Percentiles rank a stretch among this genome's conserved stretches.
phyloP scores from a whole-genome alignment of 2,113 vertebrate genomes.

The Cinclus mexicanus region DNA sequence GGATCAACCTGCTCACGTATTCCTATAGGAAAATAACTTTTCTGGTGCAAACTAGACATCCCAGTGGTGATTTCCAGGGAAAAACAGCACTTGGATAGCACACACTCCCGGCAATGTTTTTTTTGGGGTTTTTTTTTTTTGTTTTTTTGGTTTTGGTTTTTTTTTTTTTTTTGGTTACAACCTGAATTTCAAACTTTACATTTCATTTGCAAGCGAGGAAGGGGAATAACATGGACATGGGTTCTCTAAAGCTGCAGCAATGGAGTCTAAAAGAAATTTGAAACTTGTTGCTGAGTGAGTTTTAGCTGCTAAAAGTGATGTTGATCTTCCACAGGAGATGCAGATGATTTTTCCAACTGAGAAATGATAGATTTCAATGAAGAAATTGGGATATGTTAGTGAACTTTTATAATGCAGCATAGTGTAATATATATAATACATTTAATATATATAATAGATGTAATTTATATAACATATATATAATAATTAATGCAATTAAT shows the following conservation, averaged over 20 bases:
- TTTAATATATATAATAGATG: not conserved
- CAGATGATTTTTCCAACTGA: not conserved
- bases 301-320: not conserved
- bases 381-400: not conserved
- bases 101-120: accelerated
- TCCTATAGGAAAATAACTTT: not conserved
- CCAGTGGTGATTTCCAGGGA: not conserved
- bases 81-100: accelerated
- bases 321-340: not conserved
- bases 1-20: accelerated
- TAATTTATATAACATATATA: not conserved
- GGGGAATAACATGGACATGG: accelerated
- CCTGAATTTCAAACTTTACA: not conserved
- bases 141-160: not conserved
- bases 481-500: not conserved
- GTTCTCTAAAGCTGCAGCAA: not conserved
- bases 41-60: accelerated
- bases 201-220: accelerated
- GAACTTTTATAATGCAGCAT: not conserved
- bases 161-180: not conserved
- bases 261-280: not conserved
- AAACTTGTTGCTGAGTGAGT: not conserved
- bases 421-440: too few species aligned
- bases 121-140: not conserved
- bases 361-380: not conserved